A percentile compares a stretch with the other conserved stretches of the same genome.
These are phyloP conservation scores for Cheiracanthium punctorium DNA, from an alignment of 2,888 invertebrate species.

Conservation along the genomic window DNA sequence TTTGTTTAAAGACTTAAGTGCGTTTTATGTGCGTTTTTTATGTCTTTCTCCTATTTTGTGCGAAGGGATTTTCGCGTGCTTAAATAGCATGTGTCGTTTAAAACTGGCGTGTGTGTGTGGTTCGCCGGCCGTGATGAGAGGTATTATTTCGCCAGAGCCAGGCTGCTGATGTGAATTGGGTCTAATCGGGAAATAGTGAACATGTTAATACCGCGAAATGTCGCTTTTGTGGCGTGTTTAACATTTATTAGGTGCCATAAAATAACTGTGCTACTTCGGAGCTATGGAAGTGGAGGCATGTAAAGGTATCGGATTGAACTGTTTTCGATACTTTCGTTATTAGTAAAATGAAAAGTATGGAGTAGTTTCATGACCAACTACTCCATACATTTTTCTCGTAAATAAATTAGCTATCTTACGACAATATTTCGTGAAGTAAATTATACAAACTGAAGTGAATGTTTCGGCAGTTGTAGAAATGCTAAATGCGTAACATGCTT, in stretches of 20 bases:
- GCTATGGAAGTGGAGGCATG: no score
- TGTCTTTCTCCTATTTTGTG: not conserved
- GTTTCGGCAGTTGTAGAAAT: no score
- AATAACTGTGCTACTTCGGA: not conserved
- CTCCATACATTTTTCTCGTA: no score
- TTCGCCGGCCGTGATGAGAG: not conserved
- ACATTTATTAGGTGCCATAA: not conserved
- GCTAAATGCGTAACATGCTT: no score
- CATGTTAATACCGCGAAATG: not conserved
- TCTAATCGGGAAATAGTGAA: not conserved
- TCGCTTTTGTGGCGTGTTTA: not conserved
- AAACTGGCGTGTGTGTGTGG: not conserved
- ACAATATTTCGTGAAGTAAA: no score
- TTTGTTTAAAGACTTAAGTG: slow-evolving; percentile 59
- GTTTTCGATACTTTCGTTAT: no score
- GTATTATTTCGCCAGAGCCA: not conserved
- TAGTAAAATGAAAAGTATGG: no score
- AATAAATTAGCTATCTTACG: no score
- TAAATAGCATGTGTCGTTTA: not conserved
- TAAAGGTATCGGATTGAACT: no score
- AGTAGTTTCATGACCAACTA: no score
- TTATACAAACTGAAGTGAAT: no score
- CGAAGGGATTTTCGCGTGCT: not conserved
- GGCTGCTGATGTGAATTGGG: not conserved
- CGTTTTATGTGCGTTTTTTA: slow-evolving; percentile 29